Evolutionary conservation across 2,113 vertebrate species (phyloP).

Genomic region (Prionailurus viverrinus): DNA sequence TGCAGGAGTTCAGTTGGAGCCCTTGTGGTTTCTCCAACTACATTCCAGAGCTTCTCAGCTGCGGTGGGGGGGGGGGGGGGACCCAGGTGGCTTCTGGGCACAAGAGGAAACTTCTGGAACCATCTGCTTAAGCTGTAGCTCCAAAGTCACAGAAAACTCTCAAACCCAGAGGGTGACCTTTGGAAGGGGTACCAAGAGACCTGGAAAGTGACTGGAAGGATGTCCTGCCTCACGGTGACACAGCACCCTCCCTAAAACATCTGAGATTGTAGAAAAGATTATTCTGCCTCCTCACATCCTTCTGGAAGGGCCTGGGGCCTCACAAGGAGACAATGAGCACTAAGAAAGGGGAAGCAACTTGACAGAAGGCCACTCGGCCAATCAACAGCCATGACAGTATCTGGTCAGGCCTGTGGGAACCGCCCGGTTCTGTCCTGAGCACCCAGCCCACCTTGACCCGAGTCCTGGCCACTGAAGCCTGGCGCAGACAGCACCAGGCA

Average conservation of each 20-base stretch:
- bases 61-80: background rate
- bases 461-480: background rate
- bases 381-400: background rate
- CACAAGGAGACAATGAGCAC: background rate
- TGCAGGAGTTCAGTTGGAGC: background rate
- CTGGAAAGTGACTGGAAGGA: background rate
- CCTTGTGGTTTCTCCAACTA: background rate
- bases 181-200: background rate
- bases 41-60: background rate
- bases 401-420: fast-evolving
- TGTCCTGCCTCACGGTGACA: fast-evolving
- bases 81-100: too few relatives aligned
- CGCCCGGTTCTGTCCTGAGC: fast-evolving
- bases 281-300: background rate
- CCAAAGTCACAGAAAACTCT: fast-evolving
- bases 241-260: background rate
- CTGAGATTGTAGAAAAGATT: background rate
- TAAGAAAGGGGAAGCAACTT: background rate
- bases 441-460: background rate
- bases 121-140: background rate
- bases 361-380: background rate
- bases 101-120: background rate
- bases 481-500: fast-evolving
- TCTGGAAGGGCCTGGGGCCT: background rate
- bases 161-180: background rate